These are phyloP conservation scores for Rhinoderma darwinii DNA, from an alignment of 2,113 vertebrate species.

Conservation along the genomic window DNA sequence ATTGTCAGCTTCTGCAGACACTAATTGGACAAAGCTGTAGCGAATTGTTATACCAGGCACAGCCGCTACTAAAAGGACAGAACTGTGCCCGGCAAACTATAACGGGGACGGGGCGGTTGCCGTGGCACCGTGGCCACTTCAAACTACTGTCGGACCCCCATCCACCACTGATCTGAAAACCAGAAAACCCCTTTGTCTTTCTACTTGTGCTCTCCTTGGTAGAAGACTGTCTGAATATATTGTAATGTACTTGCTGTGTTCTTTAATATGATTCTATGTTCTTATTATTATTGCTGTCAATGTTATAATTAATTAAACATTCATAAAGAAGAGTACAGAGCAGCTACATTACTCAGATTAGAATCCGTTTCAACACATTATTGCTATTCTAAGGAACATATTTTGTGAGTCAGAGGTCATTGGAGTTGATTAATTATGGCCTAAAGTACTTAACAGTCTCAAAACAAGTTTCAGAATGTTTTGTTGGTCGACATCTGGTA, in stretches of 20 bases:
- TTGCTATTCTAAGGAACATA: slow-evolving; percentile 29
- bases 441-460: slow-evolving; percentile 22
- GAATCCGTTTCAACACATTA: slow-evolving; percentile 16
- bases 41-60: no score
- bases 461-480: slow-evolving; percentile 27
- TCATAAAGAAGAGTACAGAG: slow-evolving; percentile 1
- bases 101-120: no score
- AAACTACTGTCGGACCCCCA: no score
- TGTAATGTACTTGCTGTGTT: background rate
- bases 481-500: slow-evolving; percentile 33
- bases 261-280: background rate
- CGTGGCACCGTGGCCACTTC: no score
- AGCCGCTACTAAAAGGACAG: no score
- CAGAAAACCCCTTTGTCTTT: no score
- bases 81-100: no score
- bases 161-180: no score
- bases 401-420: slow-evolving; percentile 33
- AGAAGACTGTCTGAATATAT: background rate
- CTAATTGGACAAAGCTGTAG: no score
- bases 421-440: slow-evolving; percentile 29
- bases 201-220: background rate
- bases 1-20: no score
- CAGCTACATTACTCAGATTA: slow-evolving; percentile 12
- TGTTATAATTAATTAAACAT: slow-evolving; percentile 1
- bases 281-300: slow-evolving; percentile 10